phyloP scores from a whole-genome alignment of 2,888 invertebrate species.

The Saturnia pavonia region DNA sequence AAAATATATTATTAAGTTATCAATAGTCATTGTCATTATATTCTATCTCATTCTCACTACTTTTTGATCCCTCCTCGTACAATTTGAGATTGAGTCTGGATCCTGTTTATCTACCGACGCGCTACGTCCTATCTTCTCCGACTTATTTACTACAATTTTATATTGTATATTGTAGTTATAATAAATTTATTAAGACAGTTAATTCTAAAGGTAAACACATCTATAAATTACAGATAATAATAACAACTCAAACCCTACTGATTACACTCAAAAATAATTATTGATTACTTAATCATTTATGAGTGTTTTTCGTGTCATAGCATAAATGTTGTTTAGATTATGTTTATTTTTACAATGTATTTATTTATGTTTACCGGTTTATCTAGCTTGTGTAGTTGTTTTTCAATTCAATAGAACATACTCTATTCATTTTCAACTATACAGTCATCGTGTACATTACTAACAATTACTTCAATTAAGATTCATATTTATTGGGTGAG shows the following conservation, averaged over 20 bases:
- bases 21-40: too few relatives aligned
- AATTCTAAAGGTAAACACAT: background rate
- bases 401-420: background rate
- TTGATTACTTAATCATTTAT: background rate
- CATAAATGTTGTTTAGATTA: background rate
- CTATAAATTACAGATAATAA: background rate
- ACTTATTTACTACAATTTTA: too few relatives aligned
- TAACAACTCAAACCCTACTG: background rate
- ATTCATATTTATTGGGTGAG: slow-evolving; percentile 74
- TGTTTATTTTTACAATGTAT: background rate
- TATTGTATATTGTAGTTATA: too few relatives aligned
- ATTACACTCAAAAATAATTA: background rate
- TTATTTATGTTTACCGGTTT: too few relatives aligned
- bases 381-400: background rate
- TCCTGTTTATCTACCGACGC: too few relatives aligned
- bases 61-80: too few relatives aligned
- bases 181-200: background rate
- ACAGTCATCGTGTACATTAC: slow-evolving; percentile 49
- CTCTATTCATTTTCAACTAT: background rate
- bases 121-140: too few relatives aligned
- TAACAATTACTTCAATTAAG: slow-evolving; percentile 68
- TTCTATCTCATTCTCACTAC: too few relatives aligned
- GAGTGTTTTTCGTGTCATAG: background rate
- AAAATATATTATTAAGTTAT: too few relatives aligned
- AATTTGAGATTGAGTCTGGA: too few relatives aligned